Evolutionary conservation across 2,888 invertebrate genomes (phyloP).

Genomic region (Homarus gammarus): DNA sequence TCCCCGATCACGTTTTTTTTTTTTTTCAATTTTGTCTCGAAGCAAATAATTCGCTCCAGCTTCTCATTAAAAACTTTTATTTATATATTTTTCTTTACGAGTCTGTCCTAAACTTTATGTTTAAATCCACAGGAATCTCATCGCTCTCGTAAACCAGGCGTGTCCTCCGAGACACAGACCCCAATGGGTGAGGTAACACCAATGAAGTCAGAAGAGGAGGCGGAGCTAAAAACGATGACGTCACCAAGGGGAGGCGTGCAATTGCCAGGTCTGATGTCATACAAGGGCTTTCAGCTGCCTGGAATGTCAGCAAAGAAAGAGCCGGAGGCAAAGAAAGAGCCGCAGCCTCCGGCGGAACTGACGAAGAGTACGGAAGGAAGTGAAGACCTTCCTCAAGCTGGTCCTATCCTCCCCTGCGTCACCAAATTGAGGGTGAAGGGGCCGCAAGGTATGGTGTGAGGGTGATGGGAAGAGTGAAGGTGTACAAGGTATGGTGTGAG

Average conservation of each 20-base stretch:
- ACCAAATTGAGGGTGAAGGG: constrained; percentile 72
- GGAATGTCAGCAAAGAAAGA: constrained; percentile 9
- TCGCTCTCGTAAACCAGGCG: constrained; percentile 55
- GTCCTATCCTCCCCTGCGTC: constrained; percentile 56
- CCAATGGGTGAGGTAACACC: neutral
- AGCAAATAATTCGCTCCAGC: too few relatives aligned
- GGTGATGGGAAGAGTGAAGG: neutral
- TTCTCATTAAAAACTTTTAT: too few relatives aligned
- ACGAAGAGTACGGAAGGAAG: constrained; percentile 2
- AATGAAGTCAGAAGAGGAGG: neutral
- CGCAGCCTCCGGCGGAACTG: neutral
- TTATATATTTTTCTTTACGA: too few relatives aligned
- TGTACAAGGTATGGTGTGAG: too few relatives aligned
- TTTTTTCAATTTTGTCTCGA: too few relatives aligned
- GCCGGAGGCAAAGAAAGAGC: constrained; percentile 5
- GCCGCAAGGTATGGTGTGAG: constrained; percentile 62
- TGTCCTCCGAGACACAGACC: constrained; percentile 41
- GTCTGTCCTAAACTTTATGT: neutral
- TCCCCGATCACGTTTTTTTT: too few relatives aligned
- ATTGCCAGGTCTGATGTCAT: constrained; percentile 20
- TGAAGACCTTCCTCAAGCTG: constrained; percentile 36
- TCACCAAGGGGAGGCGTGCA: constrained; percentile 36
- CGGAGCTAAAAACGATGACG: neutral
- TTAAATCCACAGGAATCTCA: constrained; percentile 45
- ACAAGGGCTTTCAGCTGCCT: constrained; percentile 26